These are phyloP conservation scores for Caenorhabditis macrosperma DNA, from an alignment of 2,888 invertebrate species.

Conservation along the genomic window DNA sequence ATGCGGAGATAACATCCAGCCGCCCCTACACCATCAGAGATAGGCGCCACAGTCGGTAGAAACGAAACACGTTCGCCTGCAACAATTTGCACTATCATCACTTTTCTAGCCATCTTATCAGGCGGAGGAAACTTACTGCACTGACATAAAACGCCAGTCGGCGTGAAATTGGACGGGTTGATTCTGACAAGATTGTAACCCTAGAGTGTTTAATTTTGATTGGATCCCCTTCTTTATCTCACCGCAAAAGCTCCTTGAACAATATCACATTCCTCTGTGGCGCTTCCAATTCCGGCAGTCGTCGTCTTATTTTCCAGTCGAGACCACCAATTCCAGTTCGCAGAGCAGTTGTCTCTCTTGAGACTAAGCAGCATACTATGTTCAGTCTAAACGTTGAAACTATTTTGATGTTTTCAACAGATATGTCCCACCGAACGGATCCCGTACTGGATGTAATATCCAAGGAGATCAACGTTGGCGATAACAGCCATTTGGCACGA, in stretches of 20 bases:
- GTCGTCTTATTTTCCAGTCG: conserved; percentile 37
- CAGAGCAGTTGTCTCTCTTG: conserved; percentile 24
- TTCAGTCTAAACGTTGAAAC: conserved; percentile 3
- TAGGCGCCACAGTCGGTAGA: conserved; percentile 14
- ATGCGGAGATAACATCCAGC: background rate
- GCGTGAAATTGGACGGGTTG: conserved; percentile 41
- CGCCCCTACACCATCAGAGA: background rate
- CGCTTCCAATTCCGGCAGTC: conserved; percentile 19
- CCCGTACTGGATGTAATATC: conserved; percentile 43
- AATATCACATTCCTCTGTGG: conserved; percentile 24
- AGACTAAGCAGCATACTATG: conserved; percentile 47
- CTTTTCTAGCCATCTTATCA: conserved; percentile 1
- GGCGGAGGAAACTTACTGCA: conserved; percentile 38
- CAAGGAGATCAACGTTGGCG: conserved; percentile 40
- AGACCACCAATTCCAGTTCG: conserved; percentile 52
- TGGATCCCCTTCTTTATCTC: background rate
- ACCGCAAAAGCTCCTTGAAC: conserved; percentile 47
- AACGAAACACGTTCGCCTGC: conserved; percentile 26
- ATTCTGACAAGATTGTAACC: conserved; percentile 30
- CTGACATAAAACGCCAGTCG: conserved; percentile 53
- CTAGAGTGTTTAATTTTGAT: conserved; percentile 13
- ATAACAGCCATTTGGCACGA: conserved; percentile 49
- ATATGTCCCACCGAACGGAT: conserved; percentile 25
- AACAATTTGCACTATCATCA: conserved; percentile 29
- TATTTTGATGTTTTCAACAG: background rate